A percentile compares a stretch with the other conserved stretches of the same genome.
These are phyloP conservation scores for Zeugodacus cucurbitae DNA, from an alignment of 1,140 invertebrate species.

Conservation along the genomic window DNA sequence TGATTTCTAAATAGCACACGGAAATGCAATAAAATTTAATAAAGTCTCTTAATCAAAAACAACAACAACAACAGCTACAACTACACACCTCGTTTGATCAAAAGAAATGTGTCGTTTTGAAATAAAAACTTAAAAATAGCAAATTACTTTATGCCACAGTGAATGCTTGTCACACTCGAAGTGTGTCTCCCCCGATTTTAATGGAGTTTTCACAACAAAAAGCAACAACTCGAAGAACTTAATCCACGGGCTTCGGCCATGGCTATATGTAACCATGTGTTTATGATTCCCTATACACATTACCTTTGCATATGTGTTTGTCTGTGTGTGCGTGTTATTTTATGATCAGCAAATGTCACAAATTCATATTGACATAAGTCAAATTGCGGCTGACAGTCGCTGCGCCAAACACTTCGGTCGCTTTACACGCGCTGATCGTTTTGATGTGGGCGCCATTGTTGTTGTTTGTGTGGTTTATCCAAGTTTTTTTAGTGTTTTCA, in stretches of 20 bases:
- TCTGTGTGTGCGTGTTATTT: not conserved
- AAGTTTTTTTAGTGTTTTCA: not conserved
- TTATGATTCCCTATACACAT: not conserved
- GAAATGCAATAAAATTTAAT: conserved; percentile 5
- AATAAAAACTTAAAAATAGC: conserved; percentile 31
- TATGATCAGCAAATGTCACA: conserved; percentile 47
- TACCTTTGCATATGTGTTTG: not conserved
- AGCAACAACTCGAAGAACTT: not conserved
- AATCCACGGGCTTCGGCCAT: not conserved
- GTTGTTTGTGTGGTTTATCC: not conserved
- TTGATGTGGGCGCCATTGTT: not conserved
- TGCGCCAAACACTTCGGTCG: not conserved
- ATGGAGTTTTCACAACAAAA: not conserved
- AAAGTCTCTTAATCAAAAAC: not conserved
- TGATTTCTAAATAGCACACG: not conserved
- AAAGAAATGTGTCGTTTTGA: not conserved
- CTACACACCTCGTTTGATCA: not conserved
- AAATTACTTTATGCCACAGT: not conserved
- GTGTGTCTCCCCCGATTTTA: conserved; percentile 10
- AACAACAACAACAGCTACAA: not conserved
- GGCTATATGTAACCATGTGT: not conserved
- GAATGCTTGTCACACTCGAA: not conserved
- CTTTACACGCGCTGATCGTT: not conserved
- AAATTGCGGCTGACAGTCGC: conserved; percentile 8
- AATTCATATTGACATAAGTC: conserved; percentile 46